These are phyloP conservation scores for Paragorgia papillata DNA, from an alignment of 92 coral and sea anemone species.

Conservation along the genomic window DNA sequence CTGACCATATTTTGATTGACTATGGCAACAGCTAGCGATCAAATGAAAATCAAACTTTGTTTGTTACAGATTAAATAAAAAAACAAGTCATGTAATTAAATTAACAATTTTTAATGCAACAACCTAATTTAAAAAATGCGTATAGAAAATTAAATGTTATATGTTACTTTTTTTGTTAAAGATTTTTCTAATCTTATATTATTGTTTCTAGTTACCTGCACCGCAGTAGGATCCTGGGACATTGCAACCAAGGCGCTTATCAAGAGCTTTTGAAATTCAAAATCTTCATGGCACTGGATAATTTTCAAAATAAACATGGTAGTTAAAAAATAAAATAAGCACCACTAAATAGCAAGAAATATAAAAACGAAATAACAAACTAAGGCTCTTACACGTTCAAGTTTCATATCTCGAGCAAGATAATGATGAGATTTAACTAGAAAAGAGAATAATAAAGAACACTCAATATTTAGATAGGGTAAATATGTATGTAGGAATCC, in stretches of 20 bases:
- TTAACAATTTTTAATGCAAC: too few species aligned
- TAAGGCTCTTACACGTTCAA: conserved; percentile 68
- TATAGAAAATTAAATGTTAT: too few species aligned
- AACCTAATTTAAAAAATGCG: too few species aligned
- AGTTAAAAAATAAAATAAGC: conserved; percentile 1
- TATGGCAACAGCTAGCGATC: too few species aligned
- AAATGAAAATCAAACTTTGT: too few species aligned
- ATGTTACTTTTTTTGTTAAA: too few species aligned
- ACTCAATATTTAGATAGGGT: too few species aligned
- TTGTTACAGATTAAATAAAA: too few species aligned
- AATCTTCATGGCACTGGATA: conserved; percentile 82
- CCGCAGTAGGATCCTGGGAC: conserved; percentile 72
- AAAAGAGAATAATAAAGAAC: conserved; percentile 12
- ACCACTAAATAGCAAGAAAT: not conserved
- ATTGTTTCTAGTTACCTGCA: conserved; percentile 69
- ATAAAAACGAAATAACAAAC: not conserved
- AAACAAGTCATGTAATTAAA: too few species aligned
- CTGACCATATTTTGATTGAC: too few species aligned
- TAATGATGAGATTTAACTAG: conserved; percentile 86
- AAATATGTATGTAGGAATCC: too few species aligned
- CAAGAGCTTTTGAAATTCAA: conserved; percentile 88
- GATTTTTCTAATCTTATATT: too few species aligned
- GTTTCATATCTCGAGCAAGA: conserved; percentile 77
- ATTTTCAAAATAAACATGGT: not conserved
- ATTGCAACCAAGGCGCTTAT: conserved; percentile 71